Evolutionary conservation across 1,140 invertebrate genomes (phyloP), one percentile per base, ranked within the genome.

Genomic region (Halesus radiatus): DNA sequence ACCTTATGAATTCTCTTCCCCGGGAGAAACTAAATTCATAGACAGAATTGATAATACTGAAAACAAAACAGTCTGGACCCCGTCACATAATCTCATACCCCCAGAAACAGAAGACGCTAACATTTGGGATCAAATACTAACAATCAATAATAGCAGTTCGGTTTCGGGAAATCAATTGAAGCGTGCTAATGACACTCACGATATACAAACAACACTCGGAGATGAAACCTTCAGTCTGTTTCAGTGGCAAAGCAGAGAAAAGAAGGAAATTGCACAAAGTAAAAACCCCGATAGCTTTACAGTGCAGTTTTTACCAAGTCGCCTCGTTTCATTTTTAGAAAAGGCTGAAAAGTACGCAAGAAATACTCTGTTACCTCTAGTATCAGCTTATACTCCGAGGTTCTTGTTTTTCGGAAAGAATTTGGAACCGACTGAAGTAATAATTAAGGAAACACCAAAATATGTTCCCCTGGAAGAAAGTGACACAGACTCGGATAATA

Each of bases 321-420:
- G 94, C 32, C 85, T 96, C 16, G 94, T 94, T 0, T 92, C 93
- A 5, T 93, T 96, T 85, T 91, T 96, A 29, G 94, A 95, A 20
- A 93, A 95, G 84, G 95, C 95, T 0, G 95, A 96, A 86, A 91
- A 92, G 26, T 96, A 96, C 84, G 95, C 95, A 0, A 89, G 94
- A 64, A 92, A 94, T 84, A 95, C 94, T 0, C 87, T 95, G 10
- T 85, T 95, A 64, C 94, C 94, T 0, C 84, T 95, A 6, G 94
- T 95, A 3, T 95, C 94, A 1, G 93, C 94, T 53, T 94, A 95
- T 85, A 94, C 94, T 3, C 94, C 94, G 0, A 93, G 91, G 45
- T 90, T 93, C 79, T 91, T 91, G n/a, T 88, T 91, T 84, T 92
- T 92, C 79, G 88, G 89, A 6, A 85, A 74, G 60, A 79, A 88